Percentiles rank a stretch among this genome's conserved stretches.
These are phyloP conservation scores for Spea bombifrons DNA, from an alignment of 2,113 vertebrate genomes.

Conservation along the genomic window DNA sequence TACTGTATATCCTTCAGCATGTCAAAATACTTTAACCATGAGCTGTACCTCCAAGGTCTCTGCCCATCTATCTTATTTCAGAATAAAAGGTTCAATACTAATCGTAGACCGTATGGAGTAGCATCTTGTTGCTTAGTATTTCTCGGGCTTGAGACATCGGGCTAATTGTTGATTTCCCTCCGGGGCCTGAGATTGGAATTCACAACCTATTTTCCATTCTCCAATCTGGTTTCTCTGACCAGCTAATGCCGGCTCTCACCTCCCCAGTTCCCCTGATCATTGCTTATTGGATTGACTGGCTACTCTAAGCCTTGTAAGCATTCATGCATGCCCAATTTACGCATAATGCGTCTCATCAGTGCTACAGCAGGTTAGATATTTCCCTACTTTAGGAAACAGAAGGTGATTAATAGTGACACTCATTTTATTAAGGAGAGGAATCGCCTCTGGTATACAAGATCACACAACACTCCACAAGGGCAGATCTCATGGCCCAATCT, in stretches of 20 bases:
- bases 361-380: neutral
- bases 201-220: neutral
- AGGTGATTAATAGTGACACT: constrained; percentile 12
- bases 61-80: too few relatives aligned
- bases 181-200: neutral
- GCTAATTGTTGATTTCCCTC: neutral
- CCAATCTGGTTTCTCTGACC: neutral
- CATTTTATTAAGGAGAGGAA: neutral
- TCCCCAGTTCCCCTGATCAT: neutral
- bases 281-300: constrained; percentile 12
- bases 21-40: too few relatives aligned
- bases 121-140: too few relatives aligned
- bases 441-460: neutral
- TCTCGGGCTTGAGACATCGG: neutral
- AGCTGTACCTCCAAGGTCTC: too few relatives aligned
- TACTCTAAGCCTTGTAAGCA: neutral
- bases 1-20: too few relatives aligned
- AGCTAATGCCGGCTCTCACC: neutral
- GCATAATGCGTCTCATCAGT: neutral
- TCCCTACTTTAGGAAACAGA: neutral
- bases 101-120: too few relatives aligned
- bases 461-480: too few relatives aligned
- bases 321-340: neutral
- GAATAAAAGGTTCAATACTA: too few relatives aligned
- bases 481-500: too few relatives aligned